phyloP scores from a whole-genome alignment of 2,888 invertebrate genomes.

The Allolobophora icterica region DNA sequence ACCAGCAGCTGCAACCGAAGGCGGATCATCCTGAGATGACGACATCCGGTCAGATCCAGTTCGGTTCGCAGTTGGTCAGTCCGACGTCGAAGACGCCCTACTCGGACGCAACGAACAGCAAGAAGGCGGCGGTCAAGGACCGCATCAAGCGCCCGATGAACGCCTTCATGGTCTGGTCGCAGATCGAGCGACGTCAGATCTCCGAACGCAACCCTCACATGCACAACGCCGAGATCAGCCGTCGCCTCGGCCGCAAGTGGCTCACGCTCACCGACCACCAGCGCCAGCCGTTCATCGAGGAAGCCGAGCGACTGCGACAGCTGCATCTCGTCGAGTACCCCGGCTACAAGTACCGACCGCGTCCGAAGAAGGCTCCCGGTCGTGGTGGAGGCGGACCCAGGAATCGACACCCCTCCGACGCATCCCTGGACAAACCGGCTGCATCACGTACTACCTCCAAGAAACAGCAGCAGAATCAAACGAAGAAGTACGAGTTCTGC shows the following conservation, averaged over 20 bases:
- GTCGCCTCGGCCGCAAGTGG: slow-evolving; percentile 68
- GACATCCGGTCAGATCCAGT: slow-evolving; percentile 59
- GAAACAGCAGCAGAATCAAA: neutral
- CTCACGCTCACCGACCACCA: slow-evolving; percentile 73
- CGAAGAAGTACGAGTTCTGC: neutral
- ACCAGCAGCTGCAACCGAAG: neutral
- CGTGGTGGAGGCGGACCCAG: neutral
- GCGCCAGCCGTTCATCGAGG: slow-evolving; percentile 84
- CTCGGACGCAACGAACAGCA: slow-evolving; percentile 89
- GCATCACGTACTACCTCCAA: neutral
- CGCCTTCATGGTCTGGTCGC: slow-evolving; percentile 98
- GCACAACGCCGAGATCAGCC: slow-evolving; percentile 98
- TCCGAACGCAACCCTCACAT: slow-evolving; percentile 93
- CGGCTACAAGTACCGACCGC: slow-evolving; percentile 92
- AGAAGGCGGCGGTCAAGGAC: slow-evolving; percentile 88
- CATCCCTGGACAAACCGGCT: neutral
- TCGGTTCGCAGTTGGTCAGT: slow-evolving; percentile 89
- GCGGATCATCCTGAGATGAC: neutral
- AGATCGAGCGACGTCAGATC: slow-evolving; percentile 93
- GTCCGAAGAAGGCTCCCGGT: slow-evolving; percentile 72
- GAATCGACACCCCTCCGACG: neutral
- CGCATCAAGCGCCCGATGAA: slow-evolving; percentile 99
- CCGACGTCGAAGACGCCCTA: slow-evolving; percentile 92
- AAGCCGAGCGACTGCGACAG: slow-evolving; percentile 87
- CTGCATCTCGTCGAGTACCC: slow-evolving; percentile 95